Conservation (phyloP, 2,888 invertebrate genomes). For the Sabatieria punctata region DNA sequence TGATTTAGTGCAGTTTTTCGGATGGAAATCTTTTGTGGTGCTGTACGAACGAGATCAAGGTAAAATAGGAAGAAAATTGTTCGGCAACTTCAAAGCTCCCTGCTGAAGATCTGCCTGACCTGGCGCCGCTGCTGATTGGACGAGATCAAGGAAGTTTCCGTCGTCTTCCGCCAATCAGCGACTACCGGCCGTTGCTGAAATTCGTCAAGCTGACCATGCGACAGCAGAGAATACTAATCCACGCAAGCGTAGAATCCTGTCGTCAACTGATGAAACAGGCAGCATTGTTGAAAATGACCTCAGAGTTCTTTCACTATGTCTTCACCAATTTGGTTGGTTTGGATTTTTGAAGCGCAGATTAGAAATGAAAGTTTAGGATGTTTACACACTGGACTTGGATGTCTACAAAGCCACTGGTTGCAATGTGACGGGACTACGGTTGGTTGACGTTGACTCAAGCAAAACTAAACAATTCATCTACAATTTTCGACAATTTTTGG, state of each 20-base stretch:
- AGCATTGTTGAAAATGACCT: neutral
- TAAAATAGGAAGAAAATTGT: too few species aligned
- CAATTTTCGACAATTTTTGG: too few species aligned
- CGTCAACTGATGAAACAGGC: conserved; percentile 6
- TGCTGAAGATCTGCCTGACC: conserved; percentile 1
- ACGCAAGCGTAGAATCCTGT: conserved; percentile 1
- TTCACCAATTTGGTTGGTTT: conserved; percentile 11
- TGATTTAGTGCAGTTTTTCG: conserved; percentile 4
- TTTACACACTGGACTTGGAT: conserved; percentile 75
- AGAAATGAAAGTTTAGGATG: conserved; percentile 45
- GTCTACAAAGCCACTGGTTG: conserved; percentile 87
- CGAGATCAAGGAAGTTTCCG: neutral
- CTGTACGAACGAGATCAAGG: conserved; percentile 9
- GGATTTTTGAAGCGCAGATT: neutral
- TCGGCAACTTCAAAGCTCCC: too few species aligned
- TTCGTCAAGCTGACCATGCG: conserved; percentile 5
- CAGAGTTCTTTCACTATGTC: conserved; percentile 12
- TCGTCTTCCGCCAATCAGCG: neutral
- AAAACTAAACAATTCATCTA: too few species aligned
- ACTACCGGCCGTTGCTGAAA: conserved; percentile 6
- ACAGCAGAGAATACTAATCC: conserved; percentile 1
- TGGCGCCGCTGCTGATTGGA: conserved; percentile 1
- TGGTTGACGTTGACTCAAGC: conserved; percentile 75
- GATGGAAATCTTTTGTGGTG: conserved; percentile 9
- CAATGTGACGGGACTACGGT: conserved; percentile 76